Evolutionary conservation across 2,888 invertebrate genomes (phyloP).

Genomic region (Drosophila robusta): DNA sequence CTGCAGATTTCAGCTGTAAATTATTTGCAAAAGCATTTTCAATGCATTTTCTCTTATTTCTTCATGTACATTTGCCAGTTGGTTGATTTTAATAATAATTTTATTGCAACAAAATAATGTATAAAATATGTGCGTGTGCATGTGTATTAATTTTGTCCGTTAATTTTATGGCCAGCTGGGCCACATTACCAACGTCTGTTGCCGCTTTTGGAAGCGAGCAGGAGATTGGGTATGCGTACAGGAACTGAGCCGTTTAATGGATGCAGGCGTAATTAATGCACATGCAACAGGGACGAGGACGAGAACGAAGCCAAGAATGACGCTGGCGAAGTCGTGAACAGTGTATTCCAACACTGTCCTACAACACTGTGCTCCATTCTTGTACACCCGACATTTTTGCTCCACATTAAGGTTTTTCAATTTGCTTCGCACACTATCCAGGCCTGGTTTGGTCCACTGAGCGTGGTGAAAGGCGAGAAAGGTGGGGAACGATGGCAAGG

Average conservation of each 20-base stretch:
- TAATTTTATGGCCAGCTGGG: conserved; percentile 72
- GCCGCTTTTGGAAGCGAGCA: conserved; percentile 13
- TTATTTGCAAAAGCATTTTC: conserved; percentile 27
- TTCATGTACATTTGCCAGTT: conserved; percentile 43
- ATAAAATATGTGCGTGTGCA: conserved; percentile 27
- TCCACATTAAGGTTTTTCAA: conserved; percentile 67
- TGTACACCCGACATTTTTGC: conserved; percentile 49
- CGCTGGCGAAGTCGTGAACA: conserved; percentile 23
- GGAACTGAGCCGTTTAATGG: conserved; percentile 67
- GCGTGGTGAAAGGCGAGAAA: background rate
- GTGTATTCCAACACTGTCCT: conserved; percentile 15
- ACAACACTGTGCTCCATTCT: background rate
- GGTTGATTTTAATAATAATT: conserved; percentile 59
- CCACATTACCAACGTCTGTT: conserved; percentile 50
- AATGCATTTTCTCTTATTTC: conserved; percentile 7
- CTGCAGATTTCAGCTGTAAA: conserved; percentile 40
- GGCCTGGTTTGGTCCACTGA: conserved; percentile 53
- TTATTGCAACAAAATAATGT: conserved; percentile 37
- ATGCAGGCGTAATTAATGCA: conserved; percentile 67
- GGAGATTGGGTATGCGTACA: conserved; percentile 11
- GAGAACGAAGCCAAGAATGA: background rate
- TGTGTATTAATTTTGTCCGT: conserved; percentile 63
- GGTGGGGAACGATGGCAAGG: background rate
- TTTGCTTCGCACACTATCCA: conserved; percentile 47
- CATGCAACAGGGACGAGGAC: conserved; percentile 24